These are phyloP conservation scores for Neodon shergylaensis DNA, from an alignment of 2,113 vertebrate genomes.

Conservation along the genomic window DNA sequence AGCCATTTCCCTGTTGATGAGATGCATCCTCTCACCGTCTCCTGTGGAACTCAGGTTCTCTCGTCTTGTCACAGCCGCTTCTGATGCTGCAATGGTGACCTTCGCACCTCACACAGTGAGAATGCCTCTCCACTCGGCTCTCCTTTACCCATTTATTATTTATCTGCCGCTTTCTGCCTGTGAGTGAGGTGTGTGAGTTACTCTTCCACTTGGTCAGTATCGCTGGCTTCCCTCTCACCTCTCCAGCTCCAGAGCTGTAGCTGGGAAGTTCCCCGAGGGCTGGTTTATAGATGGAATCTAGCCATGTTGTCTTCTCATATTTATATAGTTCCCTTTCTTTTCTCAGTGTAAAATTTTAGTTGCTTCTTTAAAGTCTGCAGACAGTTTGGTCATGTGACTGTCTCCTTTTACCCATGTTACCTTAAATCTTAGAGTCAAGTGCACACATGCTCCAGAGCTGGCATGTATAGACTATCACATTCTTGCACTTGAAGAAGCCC, in stretches of 20 bases:
- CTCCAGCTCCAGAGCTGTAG: background rate
- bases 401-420: background rate
- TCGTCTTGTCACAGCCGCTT: background rate
- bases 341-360: background rate
- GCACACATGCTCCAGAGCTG: accelerated
- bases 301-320: background rate
- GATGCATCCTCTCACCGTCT: background rate
- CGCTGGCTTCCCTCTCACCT: background rate
- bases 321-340: background rate
- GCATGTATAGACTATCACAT: accelerated
- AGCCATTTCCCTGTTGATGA: background rate
- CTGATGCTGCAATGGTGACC: background rate
- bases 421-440: background rate
- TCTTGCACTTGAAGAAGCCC: background rate
- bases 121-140: background rate
- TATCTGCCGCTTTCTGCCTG: background rate
- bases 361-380: background rate
- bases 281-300: background rate
- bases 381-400: background rate
- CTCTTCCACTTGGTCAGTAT: background rate
- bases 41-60: background rate
- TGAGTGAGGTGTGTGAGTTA: background rate
- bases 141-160: background rate
- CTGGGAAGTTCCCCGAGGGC: background rate
- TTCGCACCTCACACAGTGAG: background rate